Evolutionary conservation across 2,113 vertebrate species (phyloP).

Genomic region (Thamnaconus septentrionalis): DNA sequence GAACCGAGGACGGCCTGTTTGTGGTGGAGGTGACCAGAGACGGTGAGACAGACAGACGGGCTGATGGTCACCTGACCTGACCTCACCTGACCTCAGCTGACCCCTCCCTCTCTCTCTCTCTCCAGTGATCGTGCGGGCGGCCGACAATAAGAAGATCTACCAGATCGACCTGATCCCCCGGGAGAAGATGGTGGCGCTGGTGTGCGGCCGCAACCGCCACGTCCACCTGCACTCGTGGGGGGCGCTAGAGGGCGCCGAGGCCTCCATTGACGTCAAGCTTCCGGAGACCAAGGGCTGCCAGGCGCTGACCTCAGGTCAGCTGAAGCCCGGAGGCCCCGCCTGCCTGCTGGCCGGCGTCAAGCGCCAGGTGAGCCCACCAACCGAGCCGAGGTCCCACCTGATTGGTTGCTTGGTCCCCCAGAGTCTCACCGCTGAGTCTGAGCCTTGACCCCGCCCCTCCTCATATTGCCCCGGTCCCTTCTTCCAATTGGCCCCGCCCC

Average conservation of each 20-base stretch:
- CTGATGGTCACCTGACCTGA: constrained; percentile 11
- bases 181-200: constrained; percentile 86
- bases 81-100: background rate
- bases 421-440: no score
- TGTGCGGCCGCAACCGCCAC: constrained; percentile 90
- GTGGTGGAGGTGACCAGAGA: constrained; percentile 95
- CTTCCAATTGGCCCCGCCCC: no score
- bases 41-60: constrained; percentile 71
- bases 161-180: constrained; percentile 90
- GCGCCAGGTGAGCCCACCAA: constrained; percentile 72
- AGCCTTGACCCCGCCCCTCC: no score
- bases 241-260: constrained; percentile 87
- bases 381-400: no score
- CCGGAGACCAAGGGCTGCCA: constrained; percentile 95
- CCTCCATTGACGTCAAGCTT: constrained; percentile 86
- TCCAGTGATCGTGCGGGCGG: constrained; percentile 91
- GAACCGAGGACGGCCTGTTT: constrained; percentile 93
- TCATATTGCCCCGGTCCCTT: no score
- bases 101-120: background rate
- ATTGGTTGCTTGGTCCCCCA: no score
- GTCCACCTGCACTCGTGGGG: constrained; percentile 91
- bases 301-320: constrained; percentile 79
- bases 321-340: constrained; percentile 78
- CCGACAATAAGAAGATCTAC: constrained; percentile 94
- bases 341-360: constrained; percentile 91